Evolutionary conservation across 2,888 invertebrate species (phyloP).

Genomic region (Catonia carolina): DNA sequence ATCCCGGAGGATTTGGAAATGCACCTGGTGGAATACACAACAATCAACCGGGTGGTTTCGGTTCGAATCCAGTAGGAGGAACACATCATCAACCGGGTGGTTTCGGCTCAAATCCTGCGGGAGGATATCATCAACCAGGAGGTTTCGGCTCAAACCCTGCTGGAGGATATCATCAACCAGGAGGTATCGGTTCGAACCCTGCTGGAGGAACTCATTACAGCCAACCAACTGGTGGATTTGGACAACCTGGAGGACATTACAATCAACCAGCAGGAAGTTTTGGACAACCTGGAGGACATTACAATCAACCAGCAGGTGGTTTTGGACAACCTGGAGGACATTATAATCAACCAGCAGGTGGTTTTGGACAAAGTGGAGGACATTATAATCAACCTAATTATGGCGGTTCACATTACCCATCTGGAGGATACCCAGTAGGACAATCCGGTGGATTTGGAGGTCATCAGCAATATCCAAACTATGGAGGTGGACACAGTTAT

Average conservation of each 20-base stretch:
- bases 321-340: neutral
- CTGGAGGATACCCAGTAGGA: no score
- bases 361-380: neutral
- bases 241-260: neutral
- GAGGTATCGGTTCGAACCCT: neutral
- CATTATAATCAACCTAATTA: neutral
- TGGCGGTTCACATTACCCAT: neutral
- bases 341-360: neutral
- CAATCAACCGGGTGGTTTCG: slow-evolving; percentile 2
- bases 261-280: neutral
- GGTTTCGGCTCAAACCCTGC: neutral
- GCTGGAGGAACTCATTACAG: neutral
- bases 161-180: neutral
- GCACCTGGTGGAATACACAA: neutral
- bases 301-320: neutral
- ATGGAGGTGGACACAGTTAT: neutral
- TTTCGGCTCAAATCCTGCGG: neutral
- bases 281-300: neutral
- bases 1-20: neutral
- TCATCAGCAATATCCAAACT: neutral
- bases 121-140: neutral
- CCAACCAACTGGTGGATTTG: neutral
- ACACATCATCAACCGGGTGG: neutral
- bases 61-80: neutral
- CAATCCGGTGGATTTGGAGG: no score